Evolutionary conservation across 35 echinoderm and acorn worm species (phyloP), one percentile per base, ranked within the genome.

Genomic region (Lytechinus pictus): DNA sequence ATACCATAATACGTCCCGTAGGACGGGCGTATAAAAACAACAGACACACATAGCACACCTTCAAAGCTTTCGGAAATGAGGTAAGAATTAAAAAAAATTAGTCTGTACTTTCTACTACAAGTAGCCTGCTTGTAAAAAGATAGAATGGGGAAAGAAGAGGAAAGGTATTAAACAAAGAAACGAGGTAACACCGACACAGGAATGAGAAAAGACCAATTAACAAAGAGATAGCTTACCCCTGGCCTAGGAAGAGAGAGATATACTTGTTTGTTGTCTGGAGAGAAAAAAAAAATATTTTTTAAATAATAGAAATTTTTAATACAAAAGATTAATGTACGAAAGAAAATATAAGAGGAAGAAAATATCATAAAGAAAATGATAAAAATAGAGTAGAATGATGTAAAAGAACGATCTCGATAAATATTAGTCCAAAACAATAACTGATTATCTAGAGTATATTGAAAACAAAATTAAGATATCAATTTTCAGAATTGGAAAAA

Each of bases 161-260:
- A 24, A 79, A 24, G n/a, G 66, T 24, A n/a, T 44, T 44, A 44
- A 44, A 44, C 33, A 44, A 44, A 44, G 33, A 44, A 44, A 44
- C 0, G 33, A 44, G 33, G 33, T 44, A 44, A 44, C 33, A 44
- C 0, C 33, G 33, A 44, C 33, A 44, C 33, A 44, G 33, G 33
- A 44, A 44, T 44, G 33, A 44, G 1, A 79, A 19, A 79, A 79
- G 66, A 79, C 2, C 66, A 79, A 79, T 6, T 16, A 21, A 71
- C 14, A 13, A 79, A 58, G 19, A 79, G 19, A 90, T 54, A 90
- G 97, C 98, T 99, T 95, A 99, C 98, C 96, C 98, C 98, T 55
- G 98, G 98, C 95, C 98, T 97, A 95, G 98, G 98, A 92, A 99
- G 97, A 9, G 98, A 99, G 58, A 99, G 91, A 92, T 99, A 99